These are phyloP conservation scores for Alosa sapidissima DNA, from an alignment of 2,797 vertebrate species.

Conservation along the genomic window DNA sequence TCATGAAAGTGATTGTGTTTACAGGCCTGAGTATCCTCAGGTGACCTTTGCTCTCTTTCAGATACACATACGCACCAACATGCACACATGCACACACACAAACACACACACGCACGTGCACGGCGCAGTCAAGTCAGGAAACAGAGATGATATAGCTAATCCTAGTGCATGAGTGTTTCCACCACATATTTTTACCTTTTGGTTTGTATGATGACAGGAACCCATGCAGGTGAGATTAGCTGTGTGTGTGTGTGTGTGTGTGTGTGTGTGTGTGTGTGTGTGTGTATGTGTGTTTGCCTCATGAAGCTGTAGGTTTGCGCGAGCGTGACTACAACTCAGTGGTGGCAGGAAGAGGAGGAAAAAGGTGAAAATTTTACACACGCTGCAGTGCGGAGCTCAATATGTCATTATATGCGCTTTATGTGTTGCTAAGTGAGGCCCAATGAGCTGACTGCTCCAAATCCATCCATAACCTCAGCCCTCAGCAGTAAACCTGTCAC, in stretches of 20 bases:
- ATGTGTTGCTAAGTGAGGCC: conserved; percentile 82
- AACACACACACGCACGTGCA: too few species aligned
- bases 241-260: background rate
- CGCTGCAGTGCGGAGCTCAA: background rate
- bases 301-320: conserved; percentile 61
- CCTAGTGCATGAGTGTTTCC: too few species aligned
- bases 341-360: conserved; percentile 72
- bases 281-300: conserved; percentile 26
- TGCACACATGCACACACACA: background rate
- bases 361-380: conserved; percentile 76
- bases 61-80: background rate
- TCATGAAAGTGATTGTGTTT: too few species aligned
- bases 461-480: conserved; percentile 78
- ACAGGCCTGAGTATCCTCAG: too few species aligned
- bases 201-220: too few species aligned
- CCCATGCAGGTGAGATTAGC: too few species aligned
- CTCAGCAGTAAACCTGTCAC: conserved; percentile 78
- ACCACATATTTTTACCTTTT: too few species aligned
- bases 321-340: conserved; percentile 72
- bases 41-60: background rate
- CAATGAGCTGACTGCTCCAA: conserved; percentile 71
- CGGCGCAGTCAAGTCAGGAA: too few species aligned
- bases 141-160: too few species aligned
- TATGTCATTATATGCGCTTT: conserved; percentile 56
- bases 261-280: background rate